Conservation (phyloP, 2,113 vertebrate species). For the Romanogobio albipinnatus region DNA sequence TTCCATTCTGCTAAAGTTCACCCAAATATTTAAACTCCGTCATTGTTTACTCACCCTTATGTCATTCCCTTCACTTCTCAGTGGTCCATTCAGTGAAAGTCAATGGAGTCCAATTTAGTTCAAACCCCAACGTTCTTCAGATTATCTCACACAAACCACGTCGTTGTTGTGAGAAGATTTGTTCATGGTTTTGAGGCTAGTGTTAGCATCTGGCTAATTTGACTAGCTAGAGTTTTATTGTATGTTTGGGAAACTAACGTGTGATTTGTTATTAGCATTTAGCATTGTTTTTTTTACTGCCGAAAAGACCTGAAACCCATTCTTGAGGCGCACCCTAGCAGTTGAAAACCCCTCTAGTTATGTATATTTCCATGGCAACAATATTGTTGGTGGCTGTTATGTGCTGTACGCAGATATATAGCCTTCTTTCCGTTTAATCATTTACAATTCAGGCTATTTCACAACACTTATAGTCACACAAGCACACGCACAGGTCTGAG, state of each 20-base stretch:
- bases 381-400: not conserved
- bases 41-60: not conserved
- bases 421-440: conserved; percentile 12
- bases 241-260: not conserved
- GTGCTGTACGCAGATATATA: not conserved
- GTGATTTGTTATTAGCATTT: conserved; percentile 2
- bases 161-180: not conserved
- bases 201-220: not conserved
- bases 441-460: conserved; percentile 33
- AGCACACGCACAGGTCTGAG: not conserved
- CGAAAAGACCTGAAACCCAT: not conserved
- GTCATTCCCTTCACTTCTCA: not conserved
- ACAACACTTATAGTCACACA: not conserved
- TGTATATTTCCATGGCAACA: conserved; percentile 11
- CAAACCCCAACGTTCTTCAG: not conserved
- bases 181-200: not conserved
- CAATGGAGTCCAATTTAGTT: not conserved
- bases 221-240: not conserved
- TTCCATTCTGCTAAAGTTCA: not conserved
- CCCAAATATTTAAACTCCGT: not conserved
- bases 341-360: not conserved
- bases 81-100: not conserved
- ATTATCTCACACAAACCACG: not conserved
- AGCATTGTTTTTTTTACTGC: not conserved
- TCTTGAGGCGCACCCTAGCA: not conserved